phyloP scores from a whole-genome alignment of 2,888 invertebrate species.

The Agrochola litura region DNA sequence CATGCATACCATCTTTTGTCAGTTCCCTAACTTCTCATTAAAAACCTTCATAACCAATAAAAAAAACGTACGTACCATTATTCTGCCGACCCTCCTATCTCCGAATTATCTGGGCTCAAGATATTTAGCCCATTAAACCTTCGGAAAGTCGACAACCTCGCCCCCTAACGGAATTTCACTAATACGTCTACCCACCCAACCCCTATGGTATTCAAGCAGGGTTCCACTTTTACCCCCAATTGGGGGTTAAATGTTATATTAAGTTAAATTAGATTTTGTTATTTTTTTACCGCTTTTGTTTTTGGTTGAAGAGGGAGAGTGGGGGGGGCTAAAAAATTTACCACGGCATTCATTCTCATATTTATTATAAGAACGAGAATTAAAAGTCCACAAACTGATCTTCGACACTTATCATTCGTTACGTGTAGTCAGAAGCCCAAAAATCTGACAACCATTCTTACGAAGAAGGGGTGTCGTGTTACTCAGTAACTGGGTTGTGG shows the following conservation, averaged over 20 bases:
- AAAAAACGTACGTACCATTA: slow-evolving; percentile 1
- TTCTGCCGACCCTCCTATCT: slow-evolving; percentile 73
- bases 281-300: slow-evolving; percentile 30
- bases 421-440: too few species aligned
- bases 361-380: too few species aligned
- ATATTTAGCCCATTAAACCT: slow-evolving; percentile 89
- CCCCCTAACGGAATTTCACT: slow-evolving; percentile 80
- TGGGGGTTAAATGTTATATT: slow-evolving; percentile 73
- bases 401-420: too few species aligned
- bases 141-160: slow-evolving; percentile 78
- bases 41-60: not conserved
- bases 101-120: slow-evolving; percentile 87
- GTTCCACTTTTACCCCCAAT: slow-evolving; percentile 67
- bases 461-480: too few species aligned
- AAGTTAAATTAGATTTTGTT: slow-evolving; percentile 69
- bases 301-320: not conserved
- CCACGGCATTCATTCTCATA: too few species aligned
- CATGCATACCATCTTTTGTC: too few species aligned
- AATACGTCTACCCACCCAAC: slow-evolving; percentile 75
- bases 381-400: too few species aligned
- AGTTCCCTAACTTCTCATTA: too few species aligned
- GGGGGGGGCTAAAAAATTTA: not conserved
- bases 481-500: too few species aligned
- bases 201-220: slow-evolving; percentile 60
- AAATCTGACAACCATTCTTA: too few species aligned